A percentile compares a stretch with the other conserved stretches of the same genome.
phyloP scores from a whole-genome alignment of 2,113 vertebrate species.

The Scortum barcoo region DNA sequence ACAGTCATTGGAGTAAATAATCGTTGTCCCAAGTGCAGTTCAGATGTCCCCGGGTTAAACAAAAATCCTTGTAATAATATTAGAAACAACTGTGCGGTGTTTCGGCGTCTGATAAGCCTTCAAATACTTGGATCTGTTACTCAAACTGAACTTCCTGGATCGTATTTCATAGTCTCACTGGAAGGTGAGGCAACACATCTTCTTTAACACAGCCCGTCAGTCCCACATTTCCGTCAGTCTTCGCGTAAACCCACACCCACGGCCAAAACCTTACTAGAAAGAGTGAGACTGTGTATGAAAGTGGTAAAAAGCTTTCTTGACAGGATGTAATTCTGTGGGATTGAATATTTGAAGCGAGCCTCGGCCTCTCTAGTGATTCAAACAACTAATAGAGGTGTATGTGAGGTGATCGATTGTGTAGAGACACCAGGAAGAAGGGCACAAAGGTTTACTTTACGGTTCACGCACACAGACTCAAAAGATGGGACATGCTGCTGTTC shows the following conservation, averaged over 20 bases:
- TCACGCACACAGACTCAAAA: background rate
- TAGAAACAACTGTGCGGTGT: background rate
- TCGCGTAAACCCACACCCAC: background rate
- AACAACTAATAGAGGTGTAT: no score
- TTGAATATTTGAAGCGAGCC: slow-evolving; percentile 6
- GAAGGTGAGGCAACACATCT: background rate
- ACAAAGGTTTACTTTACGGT: background rate
- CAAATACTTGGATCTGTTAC: background rate
- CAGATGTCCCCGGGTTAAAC: background rate
- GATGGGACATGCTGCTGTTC: background rate
- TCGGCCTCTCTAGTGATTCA: background rate
- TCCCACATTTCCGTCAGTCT: background rate
- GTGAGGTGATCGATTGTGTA: background rate
- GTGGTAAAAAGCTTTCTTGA: background rate
- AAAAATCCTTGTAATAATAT: background rate
- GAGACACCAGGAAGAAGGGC: background rate
- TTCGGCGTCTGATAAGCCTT: background rate
- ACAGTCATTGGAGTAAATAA: background rate
- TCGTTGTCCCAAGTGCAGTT: background rate
- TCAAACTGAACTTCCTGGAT: background rate
- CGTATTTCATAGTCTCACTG: background rate
- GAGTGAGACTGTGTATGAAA: background rate
- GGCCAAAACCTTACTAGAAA: background rate
- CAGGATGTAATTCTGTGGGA: background rate
- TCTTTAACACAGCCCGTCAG: background rate